A percentile compares a stretch with the other conserved stretches of the same genome.
These are phyloP conservation scores for Lasioglossum villosulum DNA, from an alignment of 2,888 invertebrate genomes.

Conservation along the genomic window DNA sequence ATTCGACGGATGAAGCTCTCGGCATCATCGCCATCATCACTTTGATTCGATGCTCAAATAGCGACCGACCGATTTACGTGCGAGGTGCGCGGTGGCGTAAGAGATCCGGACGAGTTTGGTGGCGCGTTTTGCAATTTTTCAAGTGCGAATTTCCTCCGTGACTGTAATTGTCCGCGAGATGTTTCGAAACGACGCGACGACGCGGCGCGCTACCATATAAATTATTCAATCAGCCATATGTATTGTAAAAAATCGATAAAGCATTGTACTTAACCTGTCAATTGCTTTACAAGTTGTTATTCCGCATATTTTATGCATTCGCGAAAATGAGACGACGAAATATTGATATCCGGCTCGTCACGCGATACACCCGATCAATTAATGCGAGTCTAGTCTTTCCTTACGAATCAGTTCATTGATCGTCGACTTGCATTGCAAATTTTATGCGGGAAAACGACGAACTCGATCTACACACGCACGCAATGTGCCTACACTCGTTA, in stretches of 20 bases:
- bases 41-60: slow-evolving; percentile 8
- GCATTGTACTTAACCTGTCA: background rate
- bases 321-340: background rate
- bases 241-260: background rate
- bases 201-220: background rate
- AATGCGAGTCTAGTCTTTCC: background rate
- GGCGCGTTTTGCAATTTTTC: slow-evolving; percentile 25
- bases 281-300: background rate
- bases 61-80: slow-evolving; percentile 15
- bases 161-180: background rate
- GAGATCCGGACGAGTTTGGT: background rate
- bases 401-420: too few relatives aligned
- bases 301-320: background rate
- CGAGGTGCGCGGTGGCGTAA: background rate
- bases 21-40: background rate
- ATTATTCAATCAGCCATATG: background rate
- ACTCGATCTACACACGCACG: too few relatives aligned
- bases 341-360: background rate
- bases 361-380: background rate
- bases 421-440: too few relatives aligned
- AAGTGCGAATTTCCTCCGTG: background rate
- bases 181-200: slow-evolving; percentile 9
- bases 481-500: too few relatives aligned
- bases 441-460: too few relatives aligned
- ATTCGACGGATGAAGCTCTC: too few relatives aligned